phyloP scores from a whole-genome alignment of 2,113 vertebrate species.

The Machaerirhynchus nigripectus region DNA sequence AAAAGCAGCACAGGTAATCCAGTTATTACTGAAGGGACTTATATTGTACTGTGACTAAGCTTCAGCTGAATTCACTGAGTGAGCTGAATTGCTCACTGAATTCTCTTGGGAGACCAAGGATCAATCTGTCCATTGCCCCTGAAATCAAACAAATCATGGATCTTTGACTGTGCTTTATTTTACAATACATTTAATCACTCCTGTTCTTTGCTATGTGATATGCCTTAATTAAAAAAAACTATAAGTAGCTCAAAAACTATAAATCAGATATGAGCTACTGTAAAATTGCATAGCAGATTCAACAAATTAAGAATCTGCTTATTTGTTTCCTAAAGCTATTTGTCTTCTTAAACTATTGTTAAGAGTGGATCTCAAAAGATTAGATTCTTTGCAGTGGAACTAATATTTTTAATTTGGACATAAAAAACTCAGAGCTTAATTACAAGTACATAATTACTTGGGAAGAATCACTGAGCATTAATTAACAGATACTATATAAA shows the following conservation, averaged over 20 bases:
- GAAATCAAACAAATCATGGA: not conserved
- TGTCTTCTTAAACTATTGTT: not conserved
- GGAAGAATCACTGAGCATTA: not conserved
- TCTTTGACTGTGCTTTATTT: not conserved
- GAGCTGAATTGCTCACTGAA: not conserved
- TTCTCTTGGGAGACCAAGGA: not conserved
- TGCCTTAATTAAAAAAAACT: not conserved
- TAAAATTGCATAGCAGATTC: not conserved
- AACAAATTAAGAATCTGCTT: not conserved
- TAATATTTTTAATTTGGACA: not conserved
- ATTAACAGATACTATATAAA: not conserved
- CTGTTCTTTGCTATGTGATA: not conserved
- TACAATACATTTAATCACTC: not conserved
- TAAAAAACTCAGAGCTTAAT: not conserved
- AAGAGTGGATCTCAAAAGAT: not conserved
- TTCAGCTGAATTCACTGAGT: not conserved
- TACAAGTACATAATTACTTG: not conserved
- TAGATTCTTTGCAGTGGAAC: not conserved
- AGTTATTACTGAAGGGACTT: not conserved
- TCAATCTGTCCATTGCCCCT: not conserved
- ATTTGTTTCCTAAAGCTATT: not conserved
- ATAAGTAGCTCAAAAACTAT: not conserved
- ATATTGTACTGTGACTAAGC: not conserved
- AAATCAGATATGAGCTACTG: not conserved
- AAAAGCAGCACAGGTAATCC: not conserved